Evolutionary conservation across 2,113 vertebrate species (phyloP), one percentile per base, ranked within the genome.

Genomic region (Merops nubicus): DNA sequence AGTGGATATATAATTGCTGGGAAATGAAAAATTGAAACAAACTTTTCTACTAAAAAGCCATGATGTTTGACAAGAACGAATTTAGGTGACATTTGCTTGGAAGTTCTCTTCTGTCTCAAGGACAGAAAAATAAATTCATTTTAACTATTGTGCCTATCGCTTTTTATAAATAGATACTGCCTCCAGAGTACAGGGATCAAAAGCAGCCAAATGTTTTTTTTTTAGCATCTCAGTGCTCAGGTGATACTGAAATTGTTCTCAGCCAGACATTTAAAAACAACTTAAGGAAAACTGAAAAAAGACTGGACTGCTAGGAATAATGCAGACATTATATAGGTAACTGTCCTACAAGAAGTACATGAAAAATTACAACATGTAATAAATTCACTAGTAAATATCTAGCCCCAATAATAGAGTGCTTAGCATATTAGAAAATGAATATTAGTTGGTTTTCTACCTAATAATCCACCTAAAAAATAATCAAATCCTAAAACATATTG

Each of bases 11-110:
- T 17, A 91, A 89, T 9, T 64, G 19, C 42, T 59, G 21, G 50
- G 1, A 4, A 6, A 22, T n/a, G 25, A 40, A 69, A 50, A 23
- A 4, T 0, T 3, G 2, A 40, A 80, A 36, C 26, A 3, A 18
- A 22, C 4, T 68, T 65, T 47, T 20, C 20, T 54, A 21, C 18
- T 70, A 76, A 54, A 50, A 70, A 50, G 38, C 36, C 50, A 40
- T 2, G 20, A n/a, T 22, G 15, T 36, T 12, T 20, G 25, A 82
- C 34, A 60, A 70, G 68, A 91, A 83, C 2, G 2, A 42, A 72
- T 53, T 63, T 29, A 57, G 23, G 72, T 34, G 23, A 69, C 5
- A 18, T 11, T 63, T 57, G 5, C 38, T 60, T 78, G 38, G 54
- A 89, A 85, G 33, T 59, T 74, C 69, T 85, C 12, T 20, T 76